Evolutionary conservation across 2,797 vertebrate genomes (phyloP).

Genomic region (Gallinago nigripennis): DNA sequence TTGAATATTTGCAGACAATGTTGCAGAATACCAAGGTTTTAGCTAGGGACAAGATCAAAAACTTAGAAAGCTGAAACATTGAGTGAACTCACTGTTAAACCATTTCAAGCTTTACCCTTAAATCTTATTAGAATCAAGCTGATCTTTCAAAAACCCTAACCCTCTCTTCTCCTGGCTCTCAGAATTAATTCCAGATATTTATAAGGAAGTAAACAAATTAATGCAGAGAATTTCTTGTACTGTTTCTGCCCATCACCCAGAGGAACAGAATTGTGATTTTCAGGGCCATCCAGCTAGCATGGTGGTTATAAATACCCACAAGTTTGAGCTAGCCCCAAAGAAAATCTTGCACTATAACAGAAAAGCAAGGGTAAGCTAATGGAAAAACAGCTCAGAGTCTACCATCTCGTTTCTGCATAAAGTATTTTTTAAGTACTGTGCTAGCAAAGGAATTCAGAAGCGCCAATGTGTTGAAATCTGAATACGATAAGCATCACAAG

Average conservation of each 20-base stretch:
- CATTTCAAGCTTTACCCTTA: background rate
- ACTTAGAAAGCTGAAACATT: background rate
- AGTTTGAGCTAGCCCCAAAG: background rate
- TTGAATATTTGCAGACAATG: background rate
- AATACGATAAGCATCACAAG: background rate
- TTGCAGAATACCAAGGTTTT: background rate
- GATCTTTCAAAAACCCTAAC: constrained; percentile 8
- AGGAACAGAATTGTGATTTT: background rate
- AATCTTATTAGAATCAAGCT: background rate
- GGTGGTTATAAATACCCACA: background rate
- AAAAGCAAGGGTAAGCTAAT: background rate
- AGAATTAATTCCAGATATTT: background rate
- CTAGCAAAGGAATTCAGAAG: background rate
- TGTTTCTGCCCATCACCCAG: background rate
- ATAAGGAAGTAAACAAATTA: background rate
- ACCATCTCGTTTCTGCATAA: background rate
- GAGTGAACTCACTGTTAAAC: background rate
- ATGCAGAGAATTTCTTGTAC: background rate
- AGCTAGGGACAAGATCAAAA: background rate
- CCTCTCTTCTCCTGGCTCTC: background rate
- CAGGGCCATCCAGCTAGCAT: background rate
- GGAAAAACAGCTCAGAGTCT: background rate
- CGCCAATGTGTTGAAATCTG: background rate
- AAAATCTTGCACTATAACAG: background rate
- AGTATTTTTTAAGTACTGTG: background rate